Conservation (phyloP, 2,888 invertebrate species). For the Apamea epomidion region DNA sequence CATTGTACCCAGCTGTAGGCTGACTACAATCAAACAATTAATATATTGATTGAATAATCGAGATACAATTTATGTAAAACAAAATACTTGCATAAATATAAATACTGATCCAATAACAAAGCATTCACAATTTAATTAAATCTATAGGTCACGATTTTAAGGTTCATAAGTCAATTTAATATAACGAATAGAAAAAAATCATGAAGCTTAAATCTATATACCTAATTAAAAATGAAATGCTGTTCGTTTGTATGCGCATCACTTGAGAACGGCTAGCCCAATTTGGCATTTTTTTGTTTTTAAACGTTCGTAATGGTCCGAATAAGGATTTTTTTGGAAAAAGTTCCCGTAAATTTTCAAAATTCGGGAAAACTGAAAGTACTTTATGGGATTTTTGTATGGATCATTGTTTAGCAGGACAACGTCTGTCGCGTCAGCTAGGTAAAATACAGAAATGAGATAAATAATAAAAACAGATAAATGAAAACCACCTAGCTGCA, state of each 20-base stretch:
- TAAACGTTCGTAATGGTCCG: not conserved
- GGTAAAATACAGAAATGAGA: not conserved
- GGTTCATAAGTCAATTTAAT: not conserved
- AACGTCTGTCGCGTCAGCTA: not conserved
- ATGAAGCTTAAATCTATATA: not conserved
- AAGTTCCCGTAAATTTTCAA: not conserved
- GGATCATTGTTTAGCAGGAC: not conserved
- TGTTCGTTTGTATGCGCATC: not conserved
- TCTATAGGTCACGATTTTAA: slow-evolving; percentile 5
- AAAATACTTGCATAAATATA: slow-evolving; percentile 29
- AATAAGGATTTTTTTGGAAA: not conserved
- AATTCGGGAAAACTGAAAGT: not conserved
- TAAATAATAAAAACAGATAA: not conserved
- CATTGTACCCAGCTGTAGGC: not conserved
- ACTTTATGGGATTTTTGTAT: not conserved
- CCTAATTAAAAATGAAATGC: not conserved
- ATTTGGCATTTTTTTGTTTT: not conserved
- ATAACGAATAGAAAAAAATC: not conserved
- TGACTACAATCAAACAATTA: not conserved
- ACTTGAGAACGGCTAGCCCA: not conserved
- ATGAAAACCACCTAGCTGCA: not conserved
- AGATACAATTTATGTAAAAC: slow-evolving; percentile 18
- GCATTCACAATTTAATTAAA: not conserved
- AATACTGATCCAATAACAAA: slow-evolving; percentile 18
- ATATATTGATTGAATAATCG: slow-evolving; percentile 3